phyloP scores from a whole-genome alignment of 2,113 vertebrate genomes.

The Aptenodytes forsteri region DNA sequence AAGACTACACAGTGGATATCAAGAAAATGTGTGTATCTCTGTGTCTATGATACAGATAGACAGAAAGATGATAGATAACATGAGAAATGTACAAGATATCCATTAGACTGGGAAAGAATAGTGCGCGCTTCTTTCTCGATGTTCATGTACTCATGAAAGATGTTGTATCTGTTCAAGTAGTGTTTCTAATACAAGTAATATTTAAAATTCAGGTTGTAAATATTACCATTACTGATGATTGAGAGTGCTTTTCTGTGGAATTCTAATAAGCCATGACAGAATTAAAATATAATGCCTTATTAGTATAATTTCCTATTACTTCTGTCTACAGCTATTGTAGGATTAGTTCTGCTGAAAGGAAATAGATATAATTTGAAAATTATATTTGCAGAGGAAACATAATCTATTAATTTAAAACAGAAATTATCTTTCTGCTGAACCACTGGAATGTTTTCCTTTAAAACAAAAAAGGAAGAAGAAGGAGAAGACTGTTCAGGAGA shows the following conservation, averaged over 20 bases:
- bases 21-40: background rate
- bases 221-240: background rate
- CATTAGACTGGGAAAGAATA: background rate
- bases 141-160: background rate
- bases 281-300: background rate
- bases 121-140: background rate
- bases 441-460: background rate
- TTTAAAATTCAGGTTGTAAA: background rate
- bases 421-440: background rate
- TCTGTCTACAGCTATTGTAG: background rate
- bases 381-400: background rate
- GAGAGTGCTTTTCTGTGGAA: background rate
- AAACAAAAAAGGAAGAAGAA: background rate
- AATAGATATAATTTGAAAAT: background rate
- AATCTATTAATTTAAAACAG: background rate
- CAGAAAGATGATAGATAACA: background rate
- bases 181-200: background rate
- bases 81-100: background rate
- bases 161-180: background rate
- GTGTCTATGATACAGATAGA: background rate
- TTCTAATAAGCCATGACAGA: background rate
- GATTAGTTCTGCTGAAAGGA: background rate
- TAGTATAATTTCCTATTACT: background rate
- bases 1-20: background rate
- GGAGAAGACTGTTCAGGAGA: background rate